A percentile compares a stretch with the other conserved stretches of the same genome.
Evolutionary conservation across 2,797 vertebrate genomes (phyloP).

Genomic region (Gastrophryne carolinensis): DNA sequence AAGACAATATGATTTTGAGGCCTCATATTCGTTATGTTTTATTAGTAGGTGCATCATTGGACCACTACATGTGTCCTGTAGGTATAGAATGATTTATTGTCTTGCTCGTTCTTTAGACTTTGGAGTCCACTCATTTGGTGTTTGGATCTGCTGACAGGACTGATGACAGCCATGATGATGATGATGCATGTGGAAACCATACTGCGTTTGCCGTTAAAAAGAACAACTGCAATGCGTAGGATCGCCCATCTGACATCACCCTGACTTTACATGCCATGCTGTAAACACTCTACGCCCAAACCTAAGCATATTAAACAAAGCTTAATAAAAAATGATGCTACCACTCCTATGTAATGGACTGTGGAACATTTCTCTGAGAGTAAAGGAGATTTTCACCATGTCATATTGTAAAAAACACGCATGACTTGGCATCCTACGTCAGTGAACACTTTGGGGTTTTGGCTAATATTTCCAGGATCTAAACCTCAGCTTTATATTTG

Average conservation of each 20-base stretch:
- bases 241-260: not conserved
- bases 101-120: no score
- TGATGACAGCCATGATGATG: no score
- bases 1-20: no score
- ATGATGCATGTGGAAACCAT: no score
- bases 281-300: not conserved
- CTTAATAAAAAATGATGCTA: not conserved
- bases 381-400: slow-evolving; percentile 17
- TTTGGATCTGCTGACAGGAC: no score
- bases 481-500: slow-evolving; percentile 67
- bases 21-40: no score
- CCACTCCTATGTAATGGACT: not conserved
- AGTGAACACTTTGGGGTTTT: slow-evolving; percentile 60
- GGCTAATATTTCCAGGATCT: slow-evolving; percentile 62
- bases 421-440: slow-evolving; percentile 5
- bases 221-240: not conserved
- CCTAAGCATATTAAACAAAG: not conserved
- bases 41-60: no score
- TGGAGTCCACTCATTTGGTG: no score
- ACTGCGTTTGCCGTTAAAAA: no score
- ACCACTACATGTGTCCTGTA: no score
- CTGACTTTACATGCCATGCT: no score
- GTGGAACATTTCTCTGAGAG: not conserved
- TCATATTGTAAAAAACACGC: slow-evolving; percentile 58
- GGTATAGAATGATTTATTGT: no score